Percentiles rank a stretch among this genome's conserved stretches.
These are phyloP conservation scores for Stomatorhinus ivindoensis DNA, from an alignment of 2,113 vertebrate species.

Conservation along the genomic window DNA sequence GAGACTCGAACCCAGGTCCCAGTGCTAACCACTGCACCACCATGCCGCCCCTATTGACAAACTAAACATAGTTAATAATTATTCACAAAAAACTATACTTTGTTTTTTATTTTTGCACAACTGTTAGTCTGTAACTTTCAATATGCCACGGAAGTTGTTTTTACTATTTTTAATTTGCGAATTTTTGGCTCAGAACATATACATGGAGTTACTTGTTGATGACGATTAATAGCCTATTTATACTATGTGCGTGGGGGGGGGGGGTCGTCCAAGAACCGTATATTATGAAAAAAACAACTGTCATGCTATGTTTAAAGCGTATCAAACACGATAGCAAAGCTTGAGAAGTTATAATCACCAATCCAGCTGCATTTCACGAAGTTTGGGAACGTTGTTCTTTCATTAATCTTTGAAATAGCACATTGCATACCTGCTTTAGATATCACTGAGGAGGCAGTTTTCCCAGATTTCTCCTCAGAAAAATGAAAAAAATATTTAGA, in stretches of 20 bases:
- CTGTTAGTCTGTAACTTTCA: neutral
- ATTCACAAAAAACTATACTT: neutral
- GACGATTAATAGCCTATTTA: neutral
- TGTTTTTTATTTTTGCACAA: neutral
- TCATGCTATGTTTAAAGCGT: no score
- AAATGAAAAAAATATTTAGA: neutral
- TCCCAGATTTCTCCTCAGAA: neutral
- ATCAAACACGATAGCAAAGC: no score
- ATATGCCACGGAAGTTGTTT: neutral
- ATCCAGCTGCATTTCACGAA: neutral
- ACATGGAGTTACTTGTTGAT: neutral
- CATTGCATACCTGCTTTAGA: neutral
- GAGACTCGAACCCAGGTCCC: no score
- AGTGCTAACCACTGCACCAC: no score
- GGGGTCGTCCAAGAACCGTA: no score
- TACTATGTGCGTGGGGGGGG: no score
- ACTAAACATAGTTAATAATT: neutral
- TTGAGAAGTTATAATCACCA: no score
- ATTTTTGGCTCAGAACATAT: neutral
- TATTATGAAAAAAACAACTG: no score
- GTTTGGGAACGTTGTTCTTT: neutral
- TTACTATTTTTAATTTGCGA: neutral
- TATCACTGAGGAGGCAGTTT: neutral
- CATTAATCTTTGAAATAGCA: constrained; percentile 1
- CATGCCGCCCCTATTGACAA: no score